Conservation (phyloP, 2,888 invertebrate species). For the Rotaria socialis region DNA sequence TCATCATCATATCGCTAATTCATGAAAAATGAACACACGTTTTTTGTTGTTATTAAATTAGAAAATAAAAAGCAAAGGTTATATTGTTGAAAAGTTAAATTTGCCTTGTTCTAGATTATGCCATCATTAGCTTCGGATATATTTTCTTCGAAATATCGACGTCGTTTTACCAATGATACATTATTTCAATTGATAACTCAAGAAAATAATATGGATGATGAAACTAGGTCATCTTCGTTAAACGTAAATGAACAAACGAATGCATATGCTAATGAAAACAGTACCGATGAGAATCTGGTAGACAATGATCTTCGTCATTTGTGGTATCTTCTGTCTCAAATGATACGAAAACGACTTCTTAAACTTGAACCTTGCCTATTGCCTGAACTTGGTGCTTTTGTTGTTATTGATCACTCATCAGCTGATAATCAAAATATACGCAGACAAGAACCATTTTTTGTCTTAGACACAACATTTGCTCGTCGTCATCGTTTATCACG, state of each 20-base stretch:
- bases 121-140: not conserved
- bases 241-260: not conserved
- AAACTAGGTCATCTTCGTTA: not conserved
- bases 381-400: constrained; percentile 24
- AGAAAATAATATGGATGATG: not conserved
- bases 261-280: not conserved
- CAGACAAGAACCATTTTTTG: constrained; percentile 28
- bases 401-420: constrained; percentile 27
- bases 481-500: constrained; percentile 28
- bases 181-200: not conserved
- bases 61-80: not conserved
- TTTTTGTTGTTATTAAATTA: not conserved
- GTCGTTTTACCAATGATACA: not conserved
- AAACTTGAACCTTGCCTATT: constrained; percentile 26
- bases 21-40: not conserved
- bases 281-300: not conserved
- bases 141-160: not conserved
- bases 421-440: not conserved
- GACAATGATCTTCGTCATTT: constrained; percentile 10
- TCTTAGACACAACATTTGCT: constrained; percentile 21
- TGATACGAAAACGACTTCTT: constrained; percentile 12
- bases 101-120: not conserved
- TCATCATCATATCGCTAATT: not conserved
- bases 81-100: not conserved
- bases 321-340: constrained; percentile 1